Base-by-base conservation (phyloP, 2,113 vertebrate species). In the Albula goreensis region DNA sequence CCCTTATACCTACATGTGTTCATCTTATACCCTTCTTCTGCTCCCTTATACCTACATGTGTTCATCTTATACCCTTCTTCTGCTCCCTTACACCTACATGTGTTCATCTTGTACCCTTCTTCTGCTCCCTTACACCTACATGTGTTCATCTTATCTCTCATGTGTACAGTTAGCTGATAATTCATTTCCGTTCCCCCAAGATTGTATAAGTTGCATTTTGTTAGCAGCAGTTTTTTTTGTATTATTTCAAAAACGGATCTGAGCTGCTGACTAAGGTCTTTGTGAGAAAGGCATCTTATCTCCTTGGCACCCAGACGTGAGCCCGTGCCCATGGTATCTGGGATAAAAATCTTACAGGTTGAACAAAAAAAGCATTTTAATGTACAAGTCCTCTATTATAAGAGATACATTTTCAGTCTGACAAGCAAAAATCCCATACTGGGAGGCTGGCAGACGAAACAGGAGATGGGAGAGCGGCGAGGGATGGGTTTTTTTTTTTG, bases 401-500 rank as follows among this genome's bases (percentile, higher is more conserved):
- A 94, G 92, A 94, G 94, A 94, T 95, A 94, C 90, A 94, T 93
- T 95, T 94, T 92, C 92, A 92, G 92, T 93, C 93, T 78, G 92
- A 94, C 95, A 94, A 94, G 94, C 94, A 95, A 91, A 94, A 94
- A 93, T 91, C 88, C 48, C 78, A 31, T 25, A 41, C 25, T 41
- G 31, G 11, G 9, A 78, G 53, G 79, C n/a, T 19, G 31, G 78
- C 41, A 56, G 84, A 50, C 11, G 78, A 49, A 80, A 80, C 31
- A 49, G 78, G 31, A 80, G 48, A 80, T 10, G 31, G 13, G 78
- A n/a, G 49, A 48, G 10, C 2, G 13, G 78, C 48, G 78, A 80
- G 9, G 78, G 31, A 15, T 70, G 66, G 22, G 22, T 6, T 17
- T n/a, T 70, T 70, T 70, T 70, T 80, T 49, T 80, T 41, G 0